Evolutionary conservation across 2,797 vertebrate species (phyloP), one percentile per base, ranked within the genome.

Genomic region (Phalloptychus januarius): DNA sequence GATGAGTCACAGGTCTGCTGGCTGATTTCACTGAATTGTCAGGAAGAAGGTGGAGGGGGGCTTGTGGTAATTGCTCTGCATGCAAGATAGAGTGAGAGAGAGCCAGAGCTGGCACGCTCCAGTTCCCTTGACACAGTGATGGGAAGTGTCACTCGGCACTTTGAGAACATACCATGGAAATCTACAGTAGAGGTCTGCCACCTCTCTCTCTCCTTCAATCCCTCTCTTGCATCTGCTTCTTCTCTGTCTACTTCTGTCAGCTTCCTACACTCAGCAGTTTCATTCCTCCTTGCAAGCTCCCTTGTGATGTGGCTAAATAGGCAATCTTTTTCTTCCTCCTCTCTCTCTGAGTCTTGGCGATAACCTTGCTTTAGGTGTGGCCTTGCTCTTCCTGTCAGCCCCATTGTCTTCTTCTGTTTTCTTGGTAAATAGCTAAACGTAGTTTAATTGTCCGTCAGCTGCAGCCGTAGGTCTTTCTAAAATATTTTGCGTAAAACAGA

Each of bases 1-100:
- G 91, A 88, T 91, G 89, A 93, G 81, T 93, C 91, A 91, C 82
- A 73, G 82, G 77, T 88, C 82, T 81, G 80, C 84, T 58, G 82
- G 79, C 45, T 73, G 80, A 87, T 87, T 86, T 78, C 83, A 70
- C 74, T 74, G 76, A 86, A 74, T 80, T 73, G 76, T 72, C 78
- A 74, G 33, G 44, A 63, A 54, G 76, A 25, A 54, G 80, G 2
- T 74, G 76, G 16, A 48, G 80, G 52, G 18, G 52, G 48, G 54
- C 1, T 36, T 71, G 78, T 85, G 79, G 83, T 89, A 90, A 91
- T 85, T 88, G 87, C 86, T 91, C 82, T 33, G 79, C 84, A 83
- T 87, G 84, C 72, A 73, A 87, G 83, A 84, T 72, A 76, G 76
- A 72, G 79, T 74, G 83, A 91, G 86, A 80, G 85, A 82, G 81